Evolutionary conservation across 2,888 invertebrate genomes (phyloP).

Genomic region (Harpagoxenus sublaevis): DNA sequence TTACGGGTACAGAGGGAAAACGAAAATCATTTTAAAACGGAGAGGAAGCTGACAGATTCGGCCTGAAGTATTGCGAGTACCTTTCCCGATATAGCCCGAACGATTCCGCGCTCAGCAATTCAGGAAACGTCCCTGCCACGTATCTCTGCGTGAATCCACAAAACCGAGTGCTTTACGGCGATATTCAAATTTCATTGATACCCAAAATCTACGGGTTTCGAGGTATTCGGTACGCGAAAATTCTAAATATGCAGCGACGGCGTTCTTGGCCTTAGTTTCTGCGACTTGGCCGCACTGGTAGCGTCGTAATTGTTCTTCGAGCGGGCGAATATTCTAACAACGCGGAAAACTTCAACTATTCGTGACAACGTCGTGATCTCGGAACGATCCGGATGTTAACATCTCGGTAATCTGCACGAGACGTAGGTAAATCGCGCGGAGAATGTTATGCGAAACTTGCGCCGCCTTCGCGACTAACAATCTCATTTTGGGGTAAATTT

Average conservation of each 20-base stretch:
- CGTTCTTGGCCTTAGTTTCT: conserved; percentile 2
- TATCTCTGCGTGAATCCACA: conserved; percentile 28
- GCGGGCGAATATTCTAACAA: conserved; percentile 25
- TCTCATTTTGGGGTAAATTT: conserved; percentile 9
- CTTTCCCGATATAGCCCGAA: not conserved
- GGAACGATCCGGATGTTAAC: conserved; percentile 25
- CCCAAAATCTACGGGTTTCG: not conserved
- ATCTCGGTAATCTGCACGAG: conserved; percentile 24
- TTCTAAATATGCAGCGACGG: not conserved
- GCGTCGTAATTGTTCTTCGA: conserved; percentile 39
- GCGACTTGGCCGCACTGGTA: not conserved
- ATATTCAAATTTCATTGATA: conserved; percentile 49
- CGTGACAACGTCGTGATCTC: conserved; percentile 22
- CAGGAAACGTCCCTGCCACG: not conserved
- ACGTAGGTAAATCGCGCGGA: conserved; percentile 3
- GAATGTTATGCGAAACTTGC: conserved; percentile 43
- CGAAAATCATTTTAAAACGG: conserved; percentile 45
- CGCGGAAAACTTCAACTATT: conserved; percentile 45
- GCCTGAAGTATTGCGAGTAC: conserved; percentile 20
- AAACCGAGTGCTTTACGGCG: conserved; percentile 28
- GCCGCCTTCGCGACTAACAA: conserved; percentile 23
- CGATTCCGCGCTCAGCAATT: not conserved
- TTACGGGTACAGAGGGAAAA: conserved; percentile 19
- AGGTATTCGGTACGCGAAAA: conserved; percentile 27
- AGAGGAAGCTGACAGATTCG: conserved; percentile 30